phyloP scores from a whole-genome alignment of 2,113 vertebrate species.

The Antechinus stuartii region DNA sequence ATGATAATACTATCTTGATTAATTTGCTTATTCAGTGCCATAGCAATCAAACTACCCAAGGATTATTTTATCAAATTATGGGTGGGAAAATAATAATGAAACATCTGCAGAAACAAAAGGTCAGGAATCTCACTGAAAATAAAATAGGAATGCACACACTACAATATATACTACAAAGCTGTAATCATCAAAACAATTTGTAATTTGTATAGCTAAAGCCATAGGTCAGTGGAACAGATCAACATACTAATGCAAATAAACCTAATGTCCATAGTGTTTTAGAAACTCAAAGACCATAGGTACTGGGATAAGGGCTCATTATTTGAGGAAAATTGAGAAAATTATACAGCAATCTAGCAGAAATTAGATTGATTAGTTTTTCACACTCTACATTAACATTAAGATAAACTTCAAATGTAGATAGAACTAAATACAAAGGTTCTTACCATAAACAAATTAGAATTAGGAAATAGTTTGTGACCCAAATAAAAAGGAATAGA shows the following conservation, averaged over 20 bases:
- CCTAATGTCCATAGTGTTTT: neutral
- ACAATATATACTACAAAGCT: neutral
- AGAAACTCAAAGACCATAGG: neutral
- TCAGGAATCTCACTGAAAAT: neutral
- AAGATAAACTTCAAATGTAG: too few species aligned
- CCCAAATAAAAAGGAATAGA: neutral
- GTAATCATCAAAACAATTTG: neutral
- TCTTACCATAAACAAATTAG: neutral
- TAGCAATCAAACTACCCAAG: neutral
- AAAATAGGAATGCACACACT: neutral
- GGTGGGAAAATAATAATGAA: neutral
- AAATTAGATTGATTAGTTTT: neutral
- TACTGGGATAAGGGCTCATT: neutral
- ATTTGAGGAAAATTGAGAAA: neutral
- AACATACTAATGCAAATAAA: neutral
- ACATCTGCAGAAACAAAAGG: neutral
- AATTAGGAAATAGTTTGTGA: neutral
- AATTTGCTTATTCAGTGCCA: neutral
- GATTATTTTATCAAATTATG: neutral
- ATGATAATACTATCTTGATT: neutral
- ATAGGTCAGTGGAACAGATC: neutral
- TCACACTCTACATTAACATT: neutral
- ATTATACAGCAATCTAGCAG: neutral
- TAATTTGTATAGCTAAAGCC: neutral
- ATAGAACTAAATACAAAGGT: too few species aligned